Evolutionary conservation across 2,888 invertebrate species (phyloP).

Genomic region (Omphaloscelis lunosa): DNA sequence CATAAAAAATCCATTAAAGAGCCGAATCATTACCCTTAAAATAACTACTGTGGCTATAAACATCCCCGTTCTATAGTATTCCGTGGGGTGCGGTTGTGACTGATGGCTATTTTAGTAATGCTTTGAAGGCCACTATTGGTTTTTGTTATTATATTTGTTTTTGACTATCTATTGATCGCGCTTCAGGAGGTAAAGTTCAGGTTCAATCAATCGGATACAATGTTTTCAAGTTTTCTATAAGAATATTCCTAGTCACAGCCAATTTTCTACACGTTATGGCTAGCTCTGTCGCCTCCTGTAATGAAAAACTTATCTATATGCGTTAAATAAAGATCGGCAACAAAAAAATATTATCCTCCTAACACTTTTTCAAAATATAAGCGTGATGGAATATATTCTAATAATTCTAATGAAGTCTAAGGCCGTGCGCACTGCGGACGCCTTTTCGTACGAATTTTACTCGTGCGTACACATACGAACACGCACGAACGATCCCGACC

Average conservation of each 20-base stretch:
- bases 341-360: neutral
- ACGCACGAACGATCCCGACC: too few species aligned
- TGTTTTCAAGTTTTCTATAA: neutral
- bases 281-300: neutral
- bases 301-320: neutral
- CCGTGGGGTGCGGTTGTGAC: conserved; percentile 75
- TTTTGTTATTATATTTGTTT: conserved; percentile 72
- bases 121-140: conserved; percentile 75
- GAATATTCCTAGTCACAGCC: neutral
- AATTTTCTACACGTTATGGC: neutral
- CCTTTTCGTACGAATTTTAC: too few species aligned
- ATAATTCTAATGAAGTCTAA: too few species aligned
- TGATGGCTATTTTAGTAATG: conserved; percentile 75
- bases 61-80: conserved; percentile 74
- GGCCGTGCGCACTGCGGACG: too few species aligned
- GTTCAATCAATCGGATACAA: neutral
- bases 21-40: conserved; percentile 72
- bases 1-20: conserved; percentile 77
- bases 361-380: neutral
- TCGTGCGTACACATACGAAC: too few species aligned
- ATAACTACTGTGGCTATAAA: conserved; percentile 73
- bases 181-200: conserved; percentile 7
- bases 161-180: conserved; percentile 56
- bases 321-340: neutral
- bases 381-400: neutral